Evolutionary conservation across 2,113 vertebrate genomes (phyloP), one percentile per base, ranked within the genome.

Genomic region (Nycticebus coucang): DNA sequence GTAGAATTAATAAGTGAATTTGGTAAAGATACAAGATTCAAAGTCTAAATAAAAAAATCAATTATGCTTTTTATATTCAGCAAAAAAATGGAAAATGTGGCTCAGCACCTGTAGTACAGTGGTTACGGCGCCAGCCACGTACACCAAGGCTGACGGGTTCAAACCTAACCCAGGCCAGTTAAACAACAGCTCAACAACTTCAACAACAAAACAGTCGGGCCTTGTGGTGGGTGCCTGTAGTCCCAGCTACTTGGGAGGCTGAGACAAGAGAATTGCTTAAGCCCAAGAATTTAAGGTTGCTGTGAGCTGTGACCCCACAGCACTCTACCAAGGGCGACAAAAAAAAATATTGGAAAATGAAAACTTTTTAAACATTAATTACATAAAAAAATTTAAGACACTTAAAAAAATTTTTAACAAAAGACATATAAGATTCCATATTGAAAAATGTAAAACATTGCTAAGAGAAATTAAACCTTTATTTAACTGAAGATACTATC

Each of bases 11-110:
- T 41, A 92, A 92, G 24, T 85, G 26, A 72, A 89, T 93, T 90
- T 89, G 66, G 18, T 87, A 72, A 92, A 97, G 11, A 89, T 45
- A 18, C 35, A 82, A 69, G n/a, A 75, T 62, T 95, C 75, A 93
- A 93, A 41, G 22, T 33, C 21, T 78, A 72, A 35, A 41, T 50
- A 78, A 24, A 64, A 89, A 95, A 85, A 89, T 66, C 28, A 66
- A 71, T 15, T 59, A 1, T 55, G 68, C 62, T 90, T 86, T 97
- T 79, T 95, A n/a, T 88, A 72, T 17, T 64, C 5, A 50, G 60
- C 9, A 82, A 95, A 96, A 92, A 88, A 94, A 72, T 2, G 28
- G 30, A 50, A 50, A 50, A 50, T 50, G 45, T 50, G 45, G 45
- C 45, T 50, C 45, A 50, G 45, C 45, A 50, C 45, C 45, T 9